Percentiles rank a stretch among this genome's conserved stretches.
These are phyloP conservation scores for Setipinna tenuifilis DNA, from an alignment of 2,797 vertebrate species.

Conservation along the genomic window DNA sequence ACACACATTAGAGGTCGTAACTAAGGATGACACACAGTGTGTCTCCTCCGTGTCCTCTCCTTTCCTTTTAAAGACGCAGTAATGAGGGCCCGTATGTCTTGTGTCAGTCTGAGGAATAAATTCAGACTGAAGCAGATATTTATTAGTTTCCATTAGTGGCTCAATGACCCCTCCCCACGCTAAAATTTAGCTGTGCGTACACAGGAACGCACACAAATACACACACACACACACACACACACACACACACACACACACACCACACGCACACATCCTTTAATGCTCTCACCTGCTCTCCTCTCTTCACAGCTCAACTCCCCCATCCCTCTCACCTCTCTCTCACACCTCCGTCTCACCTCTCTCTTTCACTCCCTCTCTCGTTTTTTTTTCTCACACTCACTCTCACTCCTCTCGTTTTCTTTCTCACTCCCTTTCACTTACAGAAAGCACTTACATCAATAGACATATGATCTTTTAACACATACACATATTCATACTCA, in stretches of 20 bases:
- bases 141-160: conserved; percentile 84
- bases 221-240: conserved; percentile 51
- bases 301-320: too few species aligned
- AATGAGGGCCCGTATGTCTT: conserved; percentile 8
- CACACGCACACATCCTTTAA: neutral
- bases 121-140: conserved; percentile 80
- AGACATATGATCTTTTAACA: neutral
- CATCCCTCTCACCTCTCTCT: too few species aligned
- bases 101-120: conserved; percentile 63
- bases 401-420: too few species aligned
- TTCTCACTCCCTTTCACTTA: too few species aligned
- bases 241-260: neutral
- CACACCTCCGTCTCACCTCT: too few species aligned
- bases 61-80: neutral
- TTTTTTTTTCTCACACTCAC: too few species aligned
- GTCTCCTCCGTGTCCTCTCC: neutral
- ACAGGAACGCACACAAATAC: conserved; percentile 38
- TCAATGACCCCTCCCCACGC: conserved; percentile 75
- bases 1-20: neutral
- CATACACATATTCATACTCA: neutral
- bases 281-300: too few species aligned
- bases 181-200: conserved; percentile 70
- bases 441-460: too few species aligned
- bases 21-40: neutral
- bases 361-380: too few species aligned